Base-by-base conservation (phyloP, 2,888 invertebrate genomes). In the Biston betularia region DNA sequence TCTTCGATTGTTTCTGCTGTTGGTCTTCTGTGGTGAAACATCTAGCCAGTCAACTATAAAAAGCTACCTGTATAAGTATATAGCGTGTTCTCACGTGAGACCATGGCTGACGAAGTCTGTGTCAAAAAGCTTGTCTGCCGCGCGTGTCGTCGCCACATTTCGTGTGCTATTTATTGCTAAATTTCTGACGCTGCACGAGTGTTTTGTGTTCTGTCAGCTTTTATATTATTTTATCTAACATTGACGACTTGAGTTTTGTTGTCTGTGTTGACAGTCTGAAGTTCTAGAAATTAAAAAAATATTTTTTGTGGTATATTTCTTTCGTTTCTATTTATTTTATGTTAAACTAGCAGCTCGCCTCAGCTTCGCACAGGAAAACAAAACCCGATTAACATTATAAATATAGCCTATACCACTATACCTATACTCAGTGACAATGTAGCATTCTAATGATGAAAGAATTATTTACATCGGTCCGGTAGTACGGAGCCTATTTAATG, bases 101-200 rank as follows among this genome's bases (percentile, higher is more conserved):
- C 44, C 1, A 45, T 14, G 14, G 34, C 42, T 50, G 65, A 64
- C 54, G 58, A 54, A 55, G 65, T 65, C 54, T 48, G 55, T 65
- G 50, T 56, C 52, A 14, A 56, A 65, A 56, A 45, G 38, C 54
- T 64, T 65, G 56, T 60, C 59, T 64, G 60, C 46, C 10, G 60
- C 46, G 60, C 61, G 57, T 65, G 65, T 61, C 7, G 44, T 53
- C 15, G 48, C 11, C 42, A 14, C 53, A 48, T 62, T 66, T 53
- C 53, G 8, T 33, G n/a, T 8, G 44, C 14, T 0, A 48, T 66
- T 66, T 62, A 57, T 66, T 12, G 15, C 44, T 42, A 48, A 15
- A 8, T 34, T 15, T 45, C 45, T 45, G 45, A 5, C 44, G 14
- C 33, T 56, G 48, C 57, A 48, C 38, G 57, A 56, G n/a, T 12